Evolutionary conservation across 2,113 vertebrate species (phyloP).

Genomic region (Mormoops blainvillei): DNA sequence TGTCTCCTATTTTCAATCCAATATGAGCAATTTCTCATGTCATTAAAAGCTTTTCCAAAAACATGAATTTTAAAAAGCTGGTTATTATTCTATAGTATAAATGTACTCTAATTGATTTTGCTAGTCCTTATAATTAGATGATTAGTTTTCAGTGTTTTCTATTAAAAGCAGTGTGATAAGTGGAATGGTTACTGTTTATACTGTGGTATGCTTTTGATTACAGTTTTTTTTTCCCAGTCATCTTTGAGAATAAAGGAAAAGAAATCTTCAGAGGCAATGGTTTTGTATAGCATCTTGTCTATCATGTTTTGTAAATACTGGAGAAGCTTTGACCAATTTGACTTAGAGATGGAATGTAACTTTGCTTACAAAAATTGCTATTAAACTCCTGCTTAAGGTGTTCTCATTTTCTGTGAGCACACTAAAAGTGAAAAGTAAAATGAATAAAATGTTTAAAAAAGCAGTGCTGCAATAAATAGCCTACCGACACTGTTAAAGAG

Average conservation of each 20-base stretch:
- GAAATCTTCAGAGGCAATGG: slow-evolving; percentile 92
- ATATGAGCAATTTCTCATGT: not conserved
- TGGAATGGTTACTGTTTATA: slow-evolving; percentile 97
- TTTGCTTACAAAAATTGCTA: slow-evolving; percentile 98
- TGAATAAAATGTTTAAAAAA: slow-evolving; percentile 89
- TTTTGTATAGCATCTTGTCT: slow-evolving; percentile 94
- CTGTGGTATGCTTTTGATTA: slow-evolving; percentile 96
- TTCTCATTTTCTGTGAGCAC: slow-evolving; percentile 99
- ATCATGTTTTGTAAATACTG: slow-evolving; percentile 98
- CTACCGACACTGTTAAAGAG: not conserved
- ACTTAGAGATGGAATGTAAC: slow-evolving; percentile 98
- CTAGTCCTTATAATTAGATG: not conserved
- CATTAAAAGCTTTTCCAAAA: slow-evolving; percentile 11
- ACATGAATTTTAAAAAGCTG: not conserved
- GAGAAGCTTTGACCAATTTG: slow-evolving; percentile 97
- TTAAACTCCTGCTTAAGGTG: slow-evolving; percentile 98
- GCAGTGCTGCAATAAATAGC: not conserved
- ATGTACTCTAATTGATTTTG: not conserved
- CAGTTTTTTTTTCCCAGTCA: slow-evolving; percentile 92
- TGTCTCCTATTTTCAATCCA: not conserved
- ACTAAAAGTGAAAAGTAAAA: slow-evolving; percentile 99
- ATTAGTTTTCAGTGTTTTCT: slow-evolving; percentile 23
- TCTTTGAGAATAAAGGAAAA: slow-evolving; percentile 90
- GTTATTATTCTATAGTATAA: not conserved
- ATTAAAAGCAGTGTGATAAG: slow-evolving; percentile 87